Evolutionary conservation across 2,113 vertebrate species (phyloP), one percentile per base, ranked within the genome.

Genomic region (Oxygymnocypris stewartii): DNA sequence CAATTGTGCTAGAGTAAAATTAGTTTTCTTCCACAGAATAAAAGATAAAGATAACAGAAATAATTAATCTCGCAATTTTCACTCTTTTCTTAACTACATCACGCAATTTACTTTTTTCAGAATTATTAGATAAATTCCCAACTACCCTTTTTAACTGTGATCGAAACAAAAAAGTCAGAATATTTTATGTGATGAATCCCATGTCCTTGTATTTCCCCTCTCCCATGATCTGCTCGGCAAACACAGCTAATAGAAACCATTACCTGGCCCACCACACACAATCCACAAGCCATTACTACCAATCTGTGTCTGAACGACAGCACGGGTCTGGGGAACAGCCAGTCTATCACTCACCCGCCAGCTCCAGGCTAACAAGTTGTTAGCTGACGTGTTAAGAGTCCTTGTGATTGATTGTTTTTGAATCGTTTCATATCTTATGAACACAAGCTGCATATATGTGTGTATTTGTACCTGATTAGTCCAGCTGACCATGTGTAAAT

Each of bases 251-350:
- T 73, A 35, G 14, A 73, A 73, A 73, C 40, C 69, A 73, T 73
- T 73, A 73, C 69, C 69, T 40, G 69, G 69, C 69, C 69, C 69
- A 23, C 31, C 69, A 73, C 31, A 73, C 18, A 40, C 69, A 40
- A 71, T 73, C 69, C 40, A 37, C 31, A 73, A 23, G 69, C 69
- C 69, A 73, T 73, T 73, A 73, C 69, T 73, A 73, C 14, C 69
- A 73, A 73, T 73, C 69, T 73, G 69, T 40, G 35, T 35, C 69
- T 73, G 69, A 73, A 73, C 35, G 69, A 73, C 69, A 73, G 69
- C 35, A 1, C 7, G 69, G 35, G 69, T 73, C 69, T 73, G 69
- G 35, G 35, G 69, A 73, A 40, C 69, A 73, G 69, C 69, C 28
- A 35, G 69, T 73, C 69, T 40, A 73, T 73, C 69, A 73, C 69